Evolutionary conservation across 2,888 invertebrate genomes (phyloP).

Genomic region (Allacma fusca): DNA sequence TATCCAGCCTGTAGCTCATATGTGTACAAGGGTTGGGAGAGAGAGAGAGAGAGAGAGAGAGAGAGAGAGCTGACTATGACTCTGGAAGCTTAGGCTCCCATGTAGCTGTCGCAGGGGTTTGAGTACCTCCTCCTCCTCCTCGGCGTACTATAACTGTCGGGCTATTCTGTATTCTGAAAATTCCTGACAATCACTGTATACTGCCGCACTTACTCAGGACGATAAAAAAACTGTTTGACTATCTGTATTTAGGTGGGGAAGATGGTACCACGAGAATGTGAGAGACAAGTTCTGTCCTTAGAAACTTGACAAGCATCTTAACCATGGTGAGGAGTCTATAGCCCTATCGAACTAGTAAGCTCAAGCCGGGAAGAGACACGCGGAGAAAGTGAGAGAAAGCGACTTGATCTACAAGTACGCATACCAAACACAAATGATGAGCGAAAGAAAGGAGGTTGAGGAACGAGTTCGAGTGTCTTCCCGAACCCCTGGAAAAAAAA

Average conservation of each 20-base stretch:
- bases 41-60: not conserved
- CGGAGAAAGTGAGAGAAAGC: not conserved
- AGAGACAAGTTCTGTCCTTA: not conserved
- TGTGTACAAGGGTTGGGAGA: not conserved
- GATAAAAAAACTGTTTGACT: constrained; percentile 2
- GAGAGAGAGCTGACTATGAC: too few species aligned
- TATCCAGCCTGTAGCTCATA: not conserved
- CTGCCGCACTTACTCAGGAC: constrained; percentile 1
- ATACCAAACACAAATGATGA: not conserved
- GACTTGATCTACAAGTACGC: not conserved
- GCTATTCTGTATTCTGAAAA: constrained; percentile 8
- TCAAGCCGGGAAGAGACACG: too few species aligned
- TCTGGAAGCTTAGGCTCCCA: not conserved
- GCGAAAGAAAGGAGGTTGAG: not conserved
- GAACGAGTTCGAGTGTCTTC: not conserved
- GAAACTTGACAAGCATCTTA: constrained; percentile 29
- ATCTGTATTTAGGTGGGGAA: not conserved
- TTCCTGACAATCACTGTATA: constrained; percentile 12
- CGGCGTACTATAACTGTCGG: not conserved
- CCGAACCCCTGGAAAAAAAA: too few species aligned
- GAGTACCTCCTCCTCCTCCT: not conserved
- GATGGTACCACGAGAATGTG: not conserved
- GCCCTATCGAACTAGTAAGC: too few species aligned
- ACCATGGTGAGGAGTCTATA: not conserved
- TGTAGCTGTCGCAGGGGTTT: not conserved